Evolutionary conservation across 2,888 invertebrate species (phyloP).

Genomic region (Minunthozetes semirufus): DNA sequence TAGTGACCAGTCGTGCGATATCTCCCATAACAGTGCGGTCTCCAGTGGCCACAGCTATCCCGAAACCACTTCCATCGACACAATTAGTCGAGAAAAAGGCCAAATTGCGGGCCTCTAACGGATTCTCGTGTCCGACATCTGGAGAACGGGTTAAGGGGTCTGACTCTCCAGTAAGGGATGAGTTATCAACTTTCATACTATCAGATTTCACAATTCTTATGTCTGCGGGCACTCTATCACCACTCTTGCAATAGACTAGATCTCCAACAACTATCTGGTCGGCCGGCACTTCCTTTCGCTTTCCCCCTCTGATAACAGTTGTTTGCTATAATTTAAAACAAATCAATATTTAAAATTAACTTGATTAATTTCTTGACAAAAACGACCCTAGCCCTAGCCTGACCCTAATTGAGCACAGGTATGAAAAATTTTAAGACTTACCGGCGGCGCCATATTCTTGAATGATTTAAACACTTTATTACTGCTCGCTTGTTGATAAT

Average conservation of each 20-base stretch:
- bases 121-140: slow-evolving; percentile 63
- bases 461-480: slow-evolving; percentile 98
- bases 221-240: slow-evolving; percentile 51
- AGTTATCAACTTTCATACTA: slow-evolving; percentile 93
- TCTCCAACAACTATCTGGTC: slow-evolving; percentile 50
- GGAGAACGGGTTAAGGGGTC: slow-evolving; percentile 79
- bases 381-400: too few relatives aligned
- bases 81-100: slow-evolving; percentile 95
- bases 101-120: slow-evolving; percentile 81
- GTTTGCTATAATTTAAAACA: slow-evolving; percentile 19
- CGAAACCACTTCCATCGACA: slow-evolving; percentile 60
- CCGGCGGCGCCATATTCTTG: slow-evolving; percentile 71
- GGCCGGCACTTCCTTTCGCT: slow-evolving; percentile 47
- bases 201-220: slow-evolving; percentile 57
- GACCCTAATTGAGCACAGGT: too few relatives aligned
- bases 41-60: slow-evolving; percentile 47
- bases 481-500: slow-evolving; percentile 94
- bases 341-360: too few relatives aligned
- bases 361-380: too few relatives aligned
- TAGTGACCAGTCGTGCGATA: slow-evolving; percentile 45
- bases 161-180: slow-evolving; percentile 88
- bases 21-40: slow-evolving; percentile 47
- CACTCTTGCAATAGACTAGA: slow-evolving; percentile 50
- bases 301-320: slow-evolving; percentile 44
- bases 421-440: too few relatives aligned